phyloP scores from a whole-genome alignment of 2,113 vertebrate species.

The Stigmatopora nigra region DNA sequence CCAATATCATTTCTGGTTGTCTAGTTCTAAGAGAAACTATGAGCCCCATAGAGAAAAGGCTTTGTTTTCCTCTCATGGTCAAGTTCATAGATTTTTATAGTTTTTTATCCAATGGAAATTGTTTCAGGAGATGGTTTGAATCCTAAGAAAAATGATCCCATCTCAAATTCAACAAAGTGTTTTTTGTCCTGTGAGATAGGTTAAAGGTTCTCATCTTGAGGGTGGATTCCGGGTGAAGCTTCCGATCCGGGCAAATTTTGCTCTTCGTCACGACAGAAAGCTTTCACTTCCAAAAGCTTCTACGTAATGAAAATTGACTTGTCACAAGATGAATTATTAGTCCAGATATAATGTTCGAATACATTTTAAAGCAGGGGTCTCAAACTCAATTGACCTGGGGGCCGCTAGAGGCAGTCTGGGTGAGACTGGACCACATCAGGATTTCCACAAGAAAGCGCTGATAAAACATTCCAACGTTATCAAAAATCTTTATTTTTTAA shows the following conservation, averaged over 20 bases:
- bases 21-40: background rate
- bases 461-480: too few relatives aligned
- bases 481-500: too few relatives aligned
- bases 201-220: too few relatives aligned
- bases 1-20: background rate
- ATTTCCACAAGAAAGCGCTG: too few relatives aligned
- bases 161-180: background rate
- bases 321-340: background rate
- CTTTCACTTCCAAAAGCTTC: background rate
- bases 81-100: background rate
- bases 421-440: too few relatives aligned
- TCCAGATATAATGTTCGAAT: background rate
- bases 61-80: background rate
- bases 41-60: background rate
- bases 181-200: too few relatives aligned
- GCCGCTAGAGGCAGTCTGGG: too few relatives aligned
- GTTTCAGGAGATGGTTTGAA: background rate
- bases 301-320: background rate
- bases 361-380: too few relatives aligned
- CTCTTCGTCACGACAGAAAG: background rate
- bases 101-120: background rate
- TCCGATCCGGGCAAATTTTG: background rate
- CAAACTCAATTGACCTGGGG: too few relatives aligned
- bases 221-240: background rate
- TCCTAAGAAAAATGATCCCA: background rate